These are phyloP conservation scores for Sylvilagus floridanus DNA, from an alignment of 2,797 vertebrate species.

Conservation along the genomic window DNA sequence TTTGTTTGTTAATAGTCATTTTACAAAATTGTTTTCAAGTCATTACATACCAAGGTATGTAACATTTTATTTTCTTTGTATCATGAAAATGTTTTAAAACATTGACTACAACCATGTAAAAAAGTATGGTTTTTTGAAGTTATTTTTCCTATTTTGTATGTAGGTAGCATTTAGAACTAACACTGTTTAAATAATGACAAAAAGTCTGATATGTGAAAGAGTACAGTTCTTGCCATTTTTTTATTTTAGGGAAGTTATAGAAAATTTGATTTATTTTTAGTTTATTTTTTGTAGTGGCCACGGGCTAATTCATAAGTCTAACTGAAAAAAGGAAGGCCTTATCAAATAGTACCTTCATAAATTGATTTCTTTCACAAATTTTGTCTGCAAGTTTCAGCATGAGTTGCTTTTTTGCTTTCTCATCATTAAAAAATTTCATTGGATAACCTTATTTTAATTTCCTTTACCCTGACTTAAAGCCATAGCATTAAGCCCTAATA, in stretches of 20 bases:
- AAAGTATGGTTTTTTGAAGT: slow-evolving; percentile 70
- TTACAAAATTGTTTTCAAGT: slow-evolving; percentile 82
- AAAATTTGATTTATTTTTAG: slow-evolving; percentile 45
- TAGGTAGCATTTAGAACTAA: slow-evolving; percentile 53
- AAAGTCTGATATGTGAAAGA: background rate
- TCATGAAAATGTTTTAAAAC: slow-evolving; percentile 78
- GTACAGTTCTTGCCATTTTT: slow-evolving; percentile 24
- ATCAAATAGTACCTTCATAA: slow-evolving; percentile 40
- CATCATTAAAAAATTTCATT: background rate
- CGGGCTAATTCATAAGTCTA: background rate
- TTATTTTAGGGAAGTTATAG: slow-evolving; percentile 40
- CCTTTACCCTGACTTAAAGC: slow-evolving; percentile 45
- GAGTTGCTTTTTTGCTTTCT: background rate
- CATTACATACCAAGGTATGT: slow-evolving; percentile 80
- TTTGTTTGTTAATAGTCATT: slow-evolving; percentile 86
- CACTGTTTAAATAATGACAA: slow-evolving; percentile 5
- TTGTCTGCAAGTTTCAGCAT: slow-evolving; percentile 10
- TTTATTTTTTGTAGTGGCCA: slow-evolving; percentile 20
- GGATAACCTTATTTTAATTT: slow-evolving; percentile 32
- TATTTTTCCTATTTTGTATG: slow-evolving; percentile 68
- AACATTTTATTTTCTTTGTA: slow-evolving; percentile 80
- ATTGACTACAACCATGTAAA: slow-evolving; percentile 70
- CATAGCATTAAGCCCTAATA: background rate
- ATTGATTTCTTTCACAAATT: background rate
- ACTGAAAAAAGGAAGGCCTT: slow-evolving; percentile 33